Percentiles rank a stretch among this genome's conserved stretches.
phyloP scores from a whole-genome alignment of 2,113 vertebrate genomes.

The Pedionomus torquatus region DNA sequence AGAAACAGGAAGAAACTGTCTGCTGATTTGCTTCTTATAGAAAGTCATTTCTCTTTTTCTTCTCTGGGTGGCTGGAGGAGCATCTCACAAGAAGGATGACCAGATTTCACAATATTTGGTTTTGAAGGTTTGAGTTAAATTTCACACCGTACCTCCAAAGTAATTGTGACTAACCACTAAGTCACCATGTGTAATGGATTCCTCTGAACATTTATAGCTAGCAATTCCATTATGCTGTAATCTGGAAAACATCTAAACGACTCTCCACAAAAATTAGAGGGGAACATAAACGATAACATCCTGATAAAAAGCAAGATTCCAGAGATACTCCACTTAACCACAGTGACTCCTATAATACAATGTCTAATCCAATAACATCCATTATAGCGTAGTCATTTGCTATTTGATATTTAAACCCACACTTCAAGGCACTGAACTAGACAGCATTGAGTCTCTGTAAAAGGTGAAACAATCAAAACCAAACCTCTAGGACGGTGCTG shows the following conservation, averaged over 20 bases:
- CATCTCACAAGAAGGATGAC: not conserved
- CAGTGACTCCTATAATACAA: conserved; percentile 8
- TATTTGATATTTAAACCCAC: conserved; percentile 12
- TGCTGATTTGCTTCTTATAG: not conserved
- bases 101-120: not conserved
- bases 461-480: not conserved
- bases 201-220: conserved; percentile 35
- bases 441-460: not conserved
- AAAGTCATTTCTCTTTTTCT: not conserved
- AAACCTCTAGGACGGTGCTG: not conserved
- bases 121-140: conserved; percentile 39
- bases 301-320: conserved; percentile 52
- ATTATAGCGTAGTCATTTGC: not conserved
- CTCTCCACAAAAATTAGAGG: conserved; percentile 56
- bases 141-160: conserved; percentile 34
- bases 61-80: not conserved
- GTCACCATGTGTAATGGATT: conserved; percentile 49
- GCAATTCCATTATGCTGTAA: conserved; percentile 53
- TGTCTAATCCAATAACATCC: not conserved
- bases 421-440: not conserved
- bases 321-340: conserved; percentile 33
- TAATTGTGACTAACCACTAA: conserved; percentile 61
- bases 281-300: conserved; percentile 42
- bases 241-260: conserved; percentile 46
- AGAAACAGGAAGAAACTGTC: not conserved